Percentiles rank a stretch among this genome's conserved stretches.
These are phyloP conservation scores for Myotis brandtii DNA, from an alignment of 2,113 vertebrate genomes.

Conservation along the genomic window DNA sequence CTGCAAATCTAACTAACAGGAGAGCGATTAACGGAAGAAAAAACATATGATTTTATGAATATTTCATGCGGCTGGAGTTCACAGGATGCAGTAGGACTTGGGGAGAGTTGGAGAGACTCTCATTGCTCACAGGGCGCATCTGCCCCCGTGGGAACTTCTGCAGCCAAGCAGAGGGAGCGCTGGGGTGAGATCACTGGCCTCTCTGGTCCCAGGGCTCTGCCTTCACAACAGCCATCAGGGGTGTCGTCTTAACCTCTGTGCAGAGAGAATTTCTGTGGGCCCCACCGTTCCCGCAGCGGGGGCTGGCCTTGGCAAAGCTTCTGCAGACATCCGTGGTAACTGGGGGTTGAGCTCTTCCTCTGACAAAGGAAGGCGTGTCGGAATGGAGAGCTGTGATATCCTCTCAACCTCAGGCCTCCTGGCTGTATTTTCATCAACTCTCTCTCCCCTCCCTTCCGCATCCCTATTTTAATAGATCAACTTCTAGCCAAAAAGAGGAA, in stretches of 20 bases:
- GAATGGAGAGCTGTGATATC: background rate
- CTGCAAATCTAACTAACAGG: slow-evolving; percentile 23
- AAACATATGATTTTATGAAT: background rate
- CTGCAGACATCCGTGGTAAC: background rate
- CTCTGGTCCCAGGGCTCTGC: background rate
- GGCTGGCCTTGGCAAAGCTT: background rate
- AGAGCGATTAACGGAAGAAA: background rate
- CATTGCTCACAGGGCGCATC: background rate
- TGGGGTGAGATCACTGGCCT: background rate
- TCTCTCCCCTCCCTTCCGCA: background rate
- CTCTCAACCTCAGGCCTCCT: background rate
- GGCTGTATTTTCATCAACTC: background rate
- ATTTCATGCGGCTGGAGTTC: background rate
- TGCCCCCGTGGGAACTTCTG: background rate
- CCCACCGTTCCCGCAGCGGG: background rate
- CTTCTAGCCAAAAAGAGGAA: background rate
- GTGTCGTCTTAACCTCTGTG: background rate
- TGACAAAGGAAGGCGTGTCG: background rate
- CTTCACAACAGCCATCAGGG: background rate
- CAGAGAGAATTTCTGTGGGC: background rate
- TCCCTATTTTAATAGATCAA: background rate
- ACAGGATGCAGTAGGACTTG: background rate
- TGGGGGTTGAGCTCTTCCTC: background rate
- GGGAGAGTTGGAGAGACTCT: background rate
- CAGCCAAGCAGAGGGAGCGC: background rate